Evolutionary conservation across 2,113 vertebrate genomes (phyloP).

Genomic region (Gila orcuttii): DNA sequence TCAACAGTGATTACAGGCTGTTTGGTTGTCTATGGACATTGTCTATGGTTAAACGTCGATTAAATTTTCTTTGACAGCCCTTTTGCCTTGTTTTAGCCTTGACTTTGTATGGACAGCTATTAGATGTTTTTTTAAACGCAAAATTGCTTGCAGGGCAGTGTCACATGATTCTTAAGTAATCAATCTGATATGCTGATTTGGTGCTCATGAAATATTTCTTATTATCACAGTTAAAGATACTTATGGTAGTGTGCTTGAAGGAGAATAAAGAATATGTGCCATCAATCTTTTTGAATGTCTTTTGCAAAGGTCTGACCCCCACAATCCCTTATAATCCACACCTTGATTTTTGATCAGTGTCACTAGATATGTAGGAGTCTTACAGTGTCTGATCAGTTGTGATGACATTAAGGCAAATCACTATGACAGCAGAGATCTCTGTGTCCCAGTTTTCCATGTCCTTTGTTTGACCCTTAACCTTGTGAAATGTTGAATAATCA

Average conservation of each 20-base stretch:
- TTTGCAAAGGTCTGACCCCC: not conserved
- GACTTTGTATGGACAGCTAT: too few relatives aligned
- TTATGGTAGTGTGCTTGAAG: too few relatives aligned
- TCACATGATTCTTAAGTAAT: not conserved
- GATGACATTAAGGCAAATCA: slow-evolving; percentile 2
- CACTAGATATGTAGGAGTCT: not conserved
- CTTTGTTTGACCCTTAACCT: slow-evolving; percentile 18
- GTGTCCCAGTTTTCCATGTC: not conserved
- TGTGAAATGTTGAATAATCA: not conserved
- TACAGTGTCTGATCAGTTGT: not conserved
- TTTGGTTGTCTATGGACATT: too few relatives aligned
- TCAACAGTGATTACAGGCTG: too few relatives aligned
- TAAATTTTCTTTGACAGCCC: too few relatives aligned
- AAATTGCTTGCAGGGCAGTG: not conserved
- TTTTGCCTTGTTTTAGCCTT: too few relatives aligned
- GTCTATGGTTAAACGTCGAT: too few relatives aligned
- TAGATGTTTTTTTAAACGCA: too few relatives aligned
- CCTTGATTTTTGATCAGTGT: not conserved
- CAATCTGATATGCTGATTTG: not conserved
- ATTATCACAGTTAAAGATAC: not conserved
- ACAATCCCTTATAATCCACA: not conserved
- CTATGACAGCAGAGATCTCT: slow-evolving; percentile 28
- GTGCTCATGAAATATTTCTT: not conserved
- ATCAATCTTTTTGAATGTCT: not conserved
- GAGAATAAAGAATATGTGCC: not conserved